Percentiles rank a stretch among this genome's conserved stretches.
phyloP scores from a whole-genome alignment of 2,888 invertebrate genomes.

The Acronicta alni region DNA sequence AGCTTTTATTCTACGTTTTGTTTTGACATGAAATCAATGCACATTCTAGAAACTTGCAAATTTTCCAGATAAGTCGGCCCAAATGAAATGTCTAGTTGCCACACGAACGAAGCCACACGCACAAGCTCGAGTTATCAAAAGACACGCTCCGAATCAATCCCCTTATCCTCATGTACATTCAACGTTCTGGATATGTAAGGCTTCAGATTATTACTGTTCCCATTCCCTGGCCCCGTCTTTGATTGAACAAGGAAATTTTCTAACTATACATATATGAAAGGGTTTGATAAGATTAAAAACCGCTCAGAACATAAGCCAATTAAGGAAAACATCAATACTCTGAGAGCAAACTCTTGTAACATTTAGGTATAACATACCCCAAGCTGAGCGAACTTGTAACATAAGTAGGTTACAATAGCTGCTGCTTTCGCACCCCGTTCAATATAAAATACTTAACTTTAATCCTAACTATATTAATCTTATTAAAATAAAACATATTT shows the following conservation, averaged over 20 bases:
- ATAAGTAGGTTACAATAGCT: constrained; percentile 31
- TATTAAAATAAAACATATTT: no score
- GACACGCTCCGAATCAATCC: constrained; percentile 22
- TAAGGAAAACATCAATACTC: constrained; percentile 36
- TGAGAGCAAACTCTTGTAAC: constrained; percentile 51
- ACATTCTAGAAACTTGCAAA: no score
- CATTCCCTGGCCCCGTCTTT: constrained; percentile 14
- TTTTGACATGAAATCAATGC: no score
- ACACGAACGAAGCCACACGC: no score
- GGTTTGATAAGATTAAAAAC: constrained; percentile 43
- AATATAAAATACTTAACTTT: constrained; percentile 7
- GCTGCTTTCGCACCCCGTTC: constrained; percentile 18
- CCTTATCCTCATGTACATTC: constrained; percentile 28
- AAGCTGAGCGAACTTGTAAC: constrained; percentile 36
- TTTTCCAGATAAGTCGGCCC: background rate
- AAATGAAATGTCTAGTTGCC: background rate
- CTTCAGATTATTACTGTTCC: constrained; percentile 48
- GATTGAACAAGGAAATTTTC: constrained; percentile 37
- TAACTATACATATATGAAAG: constrained; percentile 17
- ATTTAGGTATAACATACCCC: constrained; percentile 43
- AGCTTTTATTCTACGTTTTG: no score
- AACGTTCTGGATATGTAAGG: constrained; percentile 26
- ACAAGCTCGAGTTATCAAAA: background rate
- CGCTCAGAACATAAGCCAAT: constrained; percentile 44
- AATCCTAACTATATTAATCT: background rate